phyloP scores from a whole-genome alignment of 2,113 vertebrate species.

The Corynorhinus townsendii region DNA sequence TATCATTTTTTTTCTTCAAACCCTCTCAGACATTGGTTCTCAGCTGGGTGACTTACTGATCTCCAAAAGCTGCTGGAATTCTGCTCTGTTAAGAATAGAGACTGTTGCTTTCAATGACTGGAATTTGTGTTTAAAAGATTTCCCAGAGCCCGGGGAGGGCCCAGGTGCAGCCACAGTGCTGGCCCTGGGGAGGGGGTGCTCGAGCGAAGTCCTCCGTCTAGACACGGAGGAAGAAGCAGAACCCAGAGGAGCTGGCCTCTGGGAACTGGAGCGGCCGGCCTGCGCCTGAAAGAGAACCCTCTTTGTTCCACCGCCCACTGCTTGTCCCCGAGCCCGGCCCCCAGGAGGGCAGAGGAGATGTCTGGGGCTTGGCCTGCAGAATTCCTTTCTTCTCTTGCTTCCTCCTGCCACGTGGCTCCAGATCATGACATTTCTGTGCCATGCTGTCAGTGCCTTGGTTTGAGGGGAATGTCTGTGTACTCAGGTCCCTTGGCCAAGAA shows the following conservation, averaged over 20 bases:
- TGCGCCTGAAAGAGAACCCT: neutral
- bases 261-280: neutral
- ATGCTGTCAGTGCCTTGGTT: conserved; percentile 55
- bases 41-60: neutral
- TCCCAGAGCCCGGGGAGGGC: neutral
- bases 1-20: neutral
- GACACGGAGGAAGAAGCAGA: neutral
- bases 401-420: neutral
- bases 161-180: neutral
- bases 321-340: neutral
- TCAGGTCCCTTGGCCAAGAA: conserved; percentile 54
- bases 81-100: neutral
- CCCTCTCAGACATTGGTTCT: neutral
- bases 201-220: neutral
- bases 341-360: neutral
- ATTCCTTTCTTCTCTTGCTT: conserved; percentile 30
- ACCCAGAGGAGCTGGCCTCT: neutral
- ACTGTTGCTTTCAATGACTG: neutral
- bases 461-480: conserved; percentile 46
- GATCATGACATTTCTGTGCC: conserved; percentile 46
- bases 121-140: neutral
- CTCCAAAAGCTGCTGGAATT: neutral
- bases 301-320: neutral
- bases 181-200: neutral
- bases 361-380: neutral